Base-by-base conservation (phyloP, 2,113 vertebrate species). In the Polypterus bichir region DNA sequence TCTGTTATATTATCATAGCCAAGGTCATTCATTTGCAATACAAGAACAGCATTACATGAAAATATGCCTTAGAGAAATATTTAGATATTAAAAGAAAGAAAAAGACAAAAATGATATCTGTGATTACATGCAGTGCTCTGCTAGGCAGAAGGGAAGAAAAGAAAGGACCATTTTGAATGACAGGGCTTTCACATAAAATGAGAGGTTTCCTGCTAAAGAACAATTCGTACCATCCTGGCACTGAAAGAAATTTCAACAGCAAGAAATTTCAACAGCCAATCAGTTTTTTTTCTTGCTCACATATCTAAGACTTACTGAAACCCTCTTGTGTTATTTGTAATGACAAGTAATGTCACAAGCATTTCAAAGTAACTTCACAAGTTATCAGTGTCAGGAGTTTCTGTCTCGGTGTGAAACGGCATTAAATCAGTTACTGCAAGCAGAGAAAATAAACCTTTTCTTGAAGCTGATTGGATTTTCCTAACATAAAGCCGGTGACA, bases 361-460 rank as follows among this genome's bases (percentile, higher is more conserved):
- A 64, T 73, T 65, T 69, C 64, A 76, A 65, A 78, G 69, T 64
- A 70, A 64, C 71, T 74, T 68, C 69, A 72, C 68, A 66, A 71
- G 70, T 66, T 77, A 61, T 77, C 68, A 60, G 68, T 66, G 76
- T 75, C 78, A 72, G 47, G 63, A 58, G 44, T 47, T 64, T 64
- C 63, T 65, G 57, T 65, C 54, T 60, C 11, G 71, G 68, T 68
- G 45, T 57, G 68, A 66, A 51, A 59, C 63, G 68, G 68, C 71
- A 70, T 78, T 70, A 74, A 69, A 75, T 70, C 63, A 52, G 49
- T 47, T 56, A 47, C 47, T 49, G 53, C 45, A 9, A 10, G 7
- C 44, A 8, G 49, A 53, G 44, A 1, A 46, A 52, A 5, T 49
- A 46, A 44, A 6, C 8, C 5, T 10, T 10, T n/a, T 48, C 5